Percentiles rank a stretch among this genome's conserved stretches.
These are phyloP conservation scores for Coelopa pilipes DNA, from an alignment of 2,888 invertebrate genomes.

Conservation along the genomic window DNA sequence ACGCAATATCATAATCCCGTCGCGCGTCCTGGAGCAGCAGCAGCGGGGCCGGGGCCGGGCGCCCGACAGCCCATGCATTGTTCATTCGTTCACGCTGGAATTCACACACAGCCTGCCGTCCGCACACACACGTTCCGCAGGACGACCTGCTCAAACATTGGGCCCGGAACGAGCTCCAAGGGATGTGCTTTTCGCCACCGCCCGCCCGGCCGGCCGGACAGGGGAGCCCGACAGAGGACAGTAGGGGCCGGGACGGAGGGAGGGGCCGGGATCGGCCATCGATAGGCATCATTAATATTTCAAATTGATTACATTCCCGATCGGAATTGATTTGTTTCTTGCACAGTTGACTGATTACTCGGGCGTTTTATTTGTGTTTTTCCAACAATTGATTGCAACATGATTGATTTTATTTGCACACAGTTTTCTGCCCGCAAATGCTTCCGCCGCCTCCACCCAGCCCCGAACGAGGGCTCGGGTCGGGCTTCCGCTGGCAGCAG, in stretches of 20 bases:
- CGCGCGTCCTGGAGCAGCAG: too few relatives aligned
- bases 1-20: too few relatives aligned
- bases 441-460: too few relatives aligned
- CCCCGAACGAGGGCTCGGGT: too few relatives aligned
- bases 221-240: too few relatives aligned
- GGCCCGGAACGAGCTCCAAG: neutral
- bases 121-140: neutral
- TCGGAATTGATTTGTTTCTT: conserved; percentile 25
- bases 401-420: conserved; percentile 18
- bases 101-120: neutral
- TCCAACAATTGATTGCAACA: conserved; percentile 22
- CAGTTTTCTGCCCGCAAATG: neutral
- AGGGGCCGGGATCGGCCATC: neutral
- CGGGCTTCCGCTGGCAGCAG: too few relatives aligned
- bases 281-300: conserved; percentile 32
- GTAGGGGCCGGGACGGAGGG: too few relatives aligned
- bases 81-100: neutral
- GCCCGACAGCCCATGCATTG: too few relatives aligned
- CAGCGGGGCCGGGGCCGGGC: too few relatives aligned
- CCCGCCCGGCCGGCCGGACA: too few relatives aligned
- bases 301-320: conserved; percentile 25
- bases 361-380: conserved; percentile 24
- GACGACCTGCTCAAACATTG: neutral
- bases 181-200: too few relatives aligned
- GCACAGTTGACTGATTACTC: conserved; percentile 23